Evolutionary conservation across 2,888 invertebrate species (phyloP).

Genomic region (Acleris holmiana): DNA sequence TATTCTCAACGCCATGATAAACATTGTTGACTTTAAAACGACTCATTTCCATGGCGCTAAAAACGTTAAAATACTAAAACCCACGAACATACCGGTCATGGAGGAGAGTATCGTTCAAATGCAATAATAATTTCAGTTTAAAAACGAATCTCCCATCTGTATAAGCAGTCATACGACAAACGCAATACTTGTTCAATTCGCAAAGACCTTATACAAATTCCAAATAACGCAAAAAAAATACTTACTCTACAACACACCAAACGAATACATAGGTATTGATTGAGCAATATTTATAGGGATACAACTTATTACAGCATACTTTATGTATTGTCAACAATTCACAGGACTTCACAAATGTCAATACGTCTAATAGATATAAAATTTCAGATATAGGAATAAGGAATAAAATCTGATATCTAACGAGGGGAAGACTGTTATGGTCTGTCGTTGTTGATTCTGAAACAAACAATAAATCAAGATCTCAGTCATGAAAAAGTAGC

Average conservation of each 20-base stretch:
- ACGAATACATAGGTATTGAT: constrained; percentile 54
- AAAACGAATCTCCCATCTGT: constrained; percentile 3
- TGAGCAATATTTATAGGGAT: constrained; percentile 78
- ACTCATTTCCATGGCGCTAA: too few species aligned
- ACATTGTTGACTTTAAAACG: constrained; percentile 14
- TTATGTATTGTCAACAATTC: constrained; percentile 82
- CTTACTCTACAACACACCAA: constrained; percentile 56
- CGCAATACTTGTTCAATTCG: constrained; percentile 15
- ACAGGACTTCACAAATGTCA: constrained; percentile 66
- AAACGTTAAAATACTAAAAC: constrained; percentile 19
- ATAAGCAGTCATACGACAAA: constrained; percentile 8
- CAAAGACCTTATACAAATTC: constrained; percentile 46
- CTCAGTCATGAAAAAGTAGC: background rate
- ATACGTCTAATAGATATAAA: constrained; percentile 77
- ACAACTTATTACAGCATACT: constrained; percentile 68
- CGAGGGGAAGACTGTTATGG: constrained; percentile 81
- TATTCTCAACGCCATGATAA: background rate
- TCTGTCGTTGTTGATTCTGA: constrained; percentile 76
- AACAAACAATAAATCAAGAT: constrained; percentile 47
- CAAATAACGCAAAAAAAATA: constrained; percentile 45
- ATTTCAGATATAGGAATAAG: constrained; percentile 77
- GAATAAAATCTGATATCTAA: constrained; percentile 79
- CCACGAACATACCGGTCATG: constrained; percentile 46
- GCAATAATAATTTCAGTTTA: constrained; percentile 21
- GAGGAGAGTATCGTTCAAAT: constrained; percentile 36